These are phyloP conservation scores for Meandrina meandrites DNA, from an alignment of 92 coral and sea anemone species.

Conservation along the genomic window DNA sequence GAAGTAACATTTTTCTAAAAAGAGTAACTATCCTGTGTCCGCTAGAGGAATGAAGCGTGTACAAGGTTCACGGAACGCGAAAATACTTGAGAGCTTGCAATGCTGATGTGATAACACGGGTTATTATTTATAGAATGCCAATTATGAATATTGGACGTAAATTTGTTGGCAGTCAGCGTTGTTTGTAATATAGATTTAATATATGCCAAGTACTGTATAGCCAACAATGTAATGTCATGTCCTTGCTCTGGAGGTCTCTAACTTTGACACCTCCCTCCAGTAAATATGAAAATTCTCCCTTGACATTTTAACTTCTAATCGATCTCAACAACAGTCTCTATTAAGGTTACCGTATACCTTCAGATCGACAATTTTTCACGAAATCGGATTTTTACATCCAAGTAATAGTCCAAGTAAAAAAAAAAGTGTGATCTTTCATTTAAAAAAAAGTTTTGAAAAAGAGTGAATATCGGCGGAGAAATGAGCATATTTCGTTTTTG, in stretches of 20 bases:
- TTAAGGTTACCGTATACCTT: too few relatives aligned
- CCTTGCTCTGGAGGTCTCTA: not conserved
- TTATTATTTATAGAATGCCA: slow-evolving; percentile 1
- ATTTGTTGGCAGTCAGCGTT: not conserved
- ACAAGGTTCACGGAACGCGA: not conserved
- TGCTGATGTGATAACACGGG: not conserved
- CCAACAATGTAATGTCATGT: not conserved
- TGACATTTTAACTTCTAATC: too few relatives aligned
- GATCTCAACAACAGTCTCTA: too few relatives aligned
- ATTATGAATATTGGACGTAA: not conserved
- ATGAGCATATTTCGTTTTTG: too few relatives aligned
- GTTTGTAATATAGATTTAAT: not conserved
- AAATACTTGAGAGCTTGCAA: not conserved
- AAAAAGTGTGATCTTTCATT: too few relatives aligned
- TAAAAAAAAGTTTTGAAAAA: too few relatives aligned
- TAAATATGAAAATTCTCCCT: not conserved
- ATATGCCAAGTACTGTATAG: not conserved
- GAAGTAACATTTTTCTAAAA: not conserved
- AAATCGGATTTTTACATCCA: too few relatives aligned
- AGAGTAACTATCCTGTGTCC: not conserved
- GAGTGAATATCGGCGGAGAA: too few relatives aligned
- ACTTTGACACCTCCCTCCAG: not conserved
- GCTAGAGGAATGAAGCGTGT: not conserved
- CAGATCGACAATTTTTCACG: too few relatives aligned
- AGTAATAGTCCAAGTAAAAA: too few relatives aligned